phyloP scores from a whole-genome alignment of 92 coral and sea anemone genomes.

The Siderastrea radians region DNA sequence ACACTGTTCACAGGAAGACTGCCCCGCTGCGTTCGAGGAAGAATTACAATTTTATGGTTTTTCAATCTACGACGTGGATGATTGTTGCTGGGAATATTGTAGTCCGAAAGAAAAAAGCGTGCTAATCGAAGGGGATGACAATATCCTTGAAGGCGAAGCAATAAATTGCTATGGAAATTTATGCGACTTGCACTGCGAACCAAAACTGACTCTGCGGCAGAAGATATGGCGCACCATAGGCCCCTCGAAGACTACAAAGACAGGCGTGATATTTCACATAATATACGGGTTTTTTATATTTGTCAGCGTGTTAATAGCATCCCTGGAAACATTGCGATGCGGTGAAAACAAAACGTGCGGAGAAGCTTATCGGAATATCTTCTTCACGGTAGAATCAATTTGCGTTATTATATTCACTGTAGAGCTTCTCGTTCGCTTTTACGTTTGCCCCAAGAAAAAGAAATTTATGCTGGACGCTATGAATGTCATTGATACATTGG shows the following conservation, averaged over 20 bases:
- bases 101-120: conserved; percentile 78
- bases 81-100: conserved; percentile 94
- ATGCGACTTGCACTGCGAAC: conserved; percentile 78
- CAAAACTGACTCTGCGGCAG: conserved; percentile 79
- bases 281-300: conserved; percentile 89
- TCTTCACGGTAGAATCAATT: conserved; percentile 78
- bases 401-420: conserved; percentile 87
- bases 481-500: conserved; percentile 81
- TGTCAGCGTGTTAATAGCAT: conserved; percentile 80
- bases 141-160: conserved; percentile 70
- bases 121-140: conserved; percentile 78
- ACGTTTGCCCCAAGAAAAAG: conserved; percentile 85
- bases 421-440: conserved; percentile 75
- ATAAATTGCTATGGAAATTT: conserved; percentile 67
- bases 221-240: conserved; percentile 93
- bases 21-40: conserved; percentile 95
- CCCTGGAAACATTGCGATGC: conserved; percentile 86
- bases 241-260: conserved; percentile 86
- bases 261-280: conserved; percentile 86
- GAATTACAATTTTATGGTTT: conserved; percentile 95
- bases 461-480: conserved; percentile 76
- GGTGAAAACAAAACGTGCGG: conserved; percentile 70
- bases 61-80: conserved; percentile 90
- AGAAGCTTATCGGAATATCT: conserved; percentile 61
- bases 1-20: conserved; percentile 93